Evolutionary conservation across 2,797 vertebrate genomes (phyloP).

Genomic region (Morelia viridis): DNA sequence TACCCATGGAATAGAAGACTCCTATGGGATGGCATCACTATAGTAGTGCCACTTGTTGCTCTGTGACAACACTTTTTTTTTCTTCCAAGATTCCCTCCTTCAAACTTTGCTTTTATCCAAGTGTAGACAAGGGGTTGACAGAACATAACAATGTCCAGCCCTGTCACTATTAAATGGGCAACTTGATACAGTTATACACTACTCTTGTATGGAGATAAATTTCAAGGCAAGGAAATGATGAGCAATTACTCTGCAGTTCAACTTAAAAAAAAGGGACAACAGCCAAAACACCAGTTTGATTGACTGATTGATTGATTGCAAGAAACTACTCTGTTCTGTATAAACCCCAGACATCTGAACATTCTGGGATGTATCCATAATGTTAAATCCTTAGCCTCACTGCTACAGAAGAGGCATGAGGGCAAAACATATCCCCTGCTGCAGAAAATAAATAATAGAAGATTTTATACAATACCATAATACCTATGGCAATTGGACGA

Average conservation of each 20-base stretch:
- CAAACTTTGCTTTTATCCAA: constrained; percentile 16
- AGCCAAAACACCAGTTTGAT: constrained; percentile 12
- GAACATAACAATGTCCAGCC: neutral
- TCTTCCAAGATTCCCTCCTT: neutral
- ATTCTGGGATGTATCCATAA: neutral
- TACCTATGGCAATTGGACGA: neutral
- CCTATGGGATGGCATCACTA: constrained; percentile 24
- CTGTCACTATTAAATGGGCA: constrained; percentile 18
- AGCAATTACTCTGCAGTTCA: neutral
- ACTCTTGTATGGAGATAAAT: neutral
- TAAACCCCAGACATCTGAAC: constrained; percentile 12
- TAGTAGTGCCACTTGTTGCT: constrained; percentile 32
- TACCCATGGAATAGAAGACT: constrained; percentile 43
- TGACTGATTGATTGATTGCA: neutral
- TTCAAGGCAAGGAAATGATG: constrained; percentile 26
- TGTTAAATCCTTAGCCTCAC: neutral
- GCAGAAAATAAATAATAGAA: neutral
- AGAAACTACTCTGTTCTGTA: neutral
- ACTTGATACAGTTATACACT: constrained; percentile 19
- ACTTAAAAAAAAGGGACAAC: neutral
- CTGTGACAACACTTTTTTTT: neutral
- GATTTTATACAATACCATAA: neutral
- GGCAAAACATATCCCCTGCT: neutral
- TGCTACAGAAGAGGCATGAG: neutral
- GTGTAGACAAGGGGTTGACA: neutral